Evolutionary conservation across 1,140 invertebrate species (phyloP), one percentile per base, ranked within the genome.

Genomic region (Sinonovacula constricta): DNA sequence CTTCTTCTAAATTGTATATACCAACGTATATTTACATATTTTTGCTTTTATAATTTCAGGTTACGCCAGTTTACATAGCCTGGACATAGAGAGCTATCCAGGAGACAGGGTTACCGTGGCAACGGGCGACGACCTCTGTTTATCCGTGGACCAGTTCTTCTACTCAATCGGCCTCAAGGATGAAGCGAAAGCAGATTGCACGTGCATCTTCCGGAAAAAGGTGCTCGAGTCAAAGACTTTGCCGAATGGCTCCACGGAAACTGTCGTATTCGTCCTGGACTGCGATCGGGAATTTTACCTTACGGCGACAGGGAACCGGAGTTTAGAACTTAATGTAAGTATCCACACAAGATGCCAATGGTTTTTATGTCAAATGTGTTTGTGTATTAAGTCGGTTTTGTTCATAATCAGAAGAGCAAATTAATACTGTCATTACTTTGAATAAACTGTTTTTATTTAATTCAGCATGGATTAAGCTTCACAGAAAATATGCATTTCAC

Each of bases 281-380:
- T 78, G 75, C 63, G 75, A 78, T 39, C 65, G 49, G 22, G 75
- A 78, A 14, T 78, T 78, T 54, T 78, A 78, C 31, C 30, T 78
- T n/a, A 78, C 75, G 24, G 31, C 57, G 15, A 33, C 65, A 5
- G 51, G 54, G 24, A 33, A 68, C 36, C 39, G n/a, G 28, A 26
- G 39, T 14, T 26, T 78, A 22, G 75, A 78, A 69, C 36, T 78
- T n/a, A 78, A 78, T 69, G 75, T 78, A 69, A 70, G 75, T 77
- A 33, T n/a, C 36, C 28, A 60, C n/a, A n/a, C n/a, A n/a, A n/a
- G n/a, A n/a, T n/a, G n/a, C n/a, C n/a, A n/a, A n/a, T n/a, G n/a
- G n/a, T n/a, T n/a, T n/a, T n/a, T n/a, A n/a, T n/a, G n/a, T n/a
- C n/a, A n/a, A n/a, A n/a, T n/a, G n/a, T n/a, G n/a, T n/a, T n/a